These are phyloP conservation scores for Ptychoptera contaminata DNA, from an alignment of 2,888 invertebrate genomes.

Conservation along the genomic window DNA sequence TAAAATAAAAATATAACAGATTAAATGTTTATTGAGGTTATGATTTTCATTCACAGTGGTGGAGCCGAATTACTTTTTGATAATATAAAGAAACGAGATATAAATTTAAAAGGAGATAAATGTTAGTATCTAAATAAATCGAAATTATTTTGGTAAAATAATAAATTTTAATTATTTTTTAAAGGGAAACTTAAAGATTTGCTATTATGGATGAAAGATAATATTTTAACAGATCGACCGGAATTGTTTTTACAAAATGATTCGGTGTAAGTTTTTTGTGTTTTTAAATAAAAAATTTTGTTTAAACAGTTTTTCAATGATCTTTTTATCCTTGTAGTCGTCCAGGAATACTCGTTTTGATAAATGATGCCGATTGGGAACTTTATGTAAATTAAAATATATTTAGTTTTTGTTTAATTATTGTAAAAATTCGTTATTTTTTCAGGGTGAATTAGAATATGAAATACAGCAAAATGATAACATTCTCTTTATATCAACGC, in stretches of 20 bases:
- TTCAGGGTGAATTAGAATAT: slow-evolving; percentile 50
- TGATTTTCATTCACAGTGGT: slow-evolving; percentile 45
- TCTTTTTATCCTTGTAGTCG: slow-evolving; percentile 30
- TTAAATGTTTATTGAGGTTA: slow-evolving; percentile 15
- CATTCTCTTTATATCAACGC: slow-evolving; percentile 68
- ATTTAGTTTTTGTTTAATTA: background rate
- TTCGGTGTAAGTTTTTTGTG: slow-evolving; percentile 22
- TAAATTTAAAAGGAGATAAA: slow-evolving; percentile 44
- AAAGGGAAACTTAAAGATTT: slow-evolving; percentile 55
- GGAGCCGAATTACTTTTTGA: slow-evolving; percentile 85
- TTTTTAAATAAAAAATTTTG: background rate
- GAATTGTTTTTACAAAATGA: slow-evolving; percentile 46
- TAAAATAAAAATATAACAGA: slow-evolving; percentile 4
- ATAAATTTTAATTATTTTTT: slow-evolving; percentile 18
- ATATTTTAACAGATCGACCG: slow-evolving; percentile 66
- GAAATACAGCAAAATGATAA: slow-evolving; percentile 49
- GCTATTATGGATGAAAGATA: slow-evolving; percentile 69
- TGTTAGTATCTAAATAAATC: slow-evolving; percentile 15
- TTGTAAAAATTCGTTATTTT: background rate
- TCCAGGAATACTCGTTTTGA: slow-evolving; percentile 84
- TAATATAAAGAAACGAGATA: slow-evolving; percentile 55
- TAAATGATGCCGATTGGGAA: slow-evolving; percentile 96
- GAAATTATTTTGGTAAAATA: slow-evolving; percentile 15
- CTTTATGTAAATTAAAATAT: slow-evolving; percentile 37
- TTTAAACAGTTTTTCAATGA: background rate